phyloP scores from a whole-genome alignment of 2,888 invertebrate species.

The Lasioglossum lativentre region DNA sequence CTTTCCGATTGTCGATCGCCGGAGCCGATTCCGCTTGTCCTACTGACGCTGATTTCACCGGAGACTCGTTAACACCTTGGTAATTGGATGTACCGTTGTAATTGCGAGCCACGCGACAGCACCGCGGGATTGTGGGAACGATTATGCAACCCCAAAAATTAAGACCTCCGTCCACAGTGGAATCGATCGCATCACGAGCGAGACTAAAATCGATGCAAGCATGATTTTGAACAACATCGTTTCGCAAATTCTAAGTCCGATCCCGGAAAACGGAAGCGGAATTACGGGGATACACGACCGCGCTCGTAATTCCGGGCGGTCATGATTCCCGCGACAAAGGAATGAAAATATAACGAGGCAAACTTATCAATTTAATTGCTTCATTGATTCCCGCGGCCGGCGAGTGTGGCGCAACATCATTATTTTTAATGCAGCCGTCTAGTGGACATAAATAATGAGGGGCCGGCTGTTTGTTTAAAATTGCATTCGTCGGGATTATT shows the following conservation, averaged over 20 bases:
- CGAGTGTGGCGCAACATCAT: slow-evolving; percentile 45
- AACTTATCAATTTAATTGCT: slow-evolving; percentile 62
- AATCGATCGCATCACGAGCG: too few species aligned
- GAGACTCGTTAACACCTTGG: slow-evolving; percentile 55
- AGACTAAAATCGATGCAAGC: too few species aligned
- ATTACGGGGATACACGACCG: not conserved
- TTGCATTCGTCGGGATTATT: slow-evolving; percentile 50
- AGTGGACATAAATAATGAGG: slow-evolving; percentile 59
- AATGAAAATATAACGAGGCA: slow-evolving; percentile 53
- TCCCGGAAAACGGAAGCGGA: not conserved
- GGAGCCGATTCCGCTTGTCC: slow-evolving; percentile 50
- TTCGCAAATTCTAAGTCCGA: not conserved
- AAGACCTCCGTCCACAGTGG: not conserved
- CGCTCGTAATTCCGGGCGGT: slow-evolving; percentile 24
- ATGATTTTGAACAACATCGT: not conserved
- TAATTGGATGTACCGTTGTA: slow-evolving; percentile 54
- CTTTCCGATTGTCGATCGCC: slow-evolving; percentile 70
- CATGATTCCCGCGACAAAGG: slow-evolving; percentile 44
- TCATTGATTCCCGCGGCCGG: slow-evolving; percentile 48
- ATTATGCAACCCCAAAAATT: slow-evolving; percentile 15
- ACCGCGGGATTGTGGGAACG: slow-evolving; percentile 6
- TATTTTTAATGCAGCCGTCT: slow-evolving; percentile 57
- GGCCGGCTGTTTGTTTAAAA: slow-evolving; percentile 52
- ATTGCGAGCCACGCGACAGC: slow-evolving; percentile 42
- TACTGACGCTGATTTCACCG: slow-evolving; percentile 52